Base-by-base conservation (phyloP, 2,797 vertebrate genomes). In the Pangasius krempfi region DNA sequence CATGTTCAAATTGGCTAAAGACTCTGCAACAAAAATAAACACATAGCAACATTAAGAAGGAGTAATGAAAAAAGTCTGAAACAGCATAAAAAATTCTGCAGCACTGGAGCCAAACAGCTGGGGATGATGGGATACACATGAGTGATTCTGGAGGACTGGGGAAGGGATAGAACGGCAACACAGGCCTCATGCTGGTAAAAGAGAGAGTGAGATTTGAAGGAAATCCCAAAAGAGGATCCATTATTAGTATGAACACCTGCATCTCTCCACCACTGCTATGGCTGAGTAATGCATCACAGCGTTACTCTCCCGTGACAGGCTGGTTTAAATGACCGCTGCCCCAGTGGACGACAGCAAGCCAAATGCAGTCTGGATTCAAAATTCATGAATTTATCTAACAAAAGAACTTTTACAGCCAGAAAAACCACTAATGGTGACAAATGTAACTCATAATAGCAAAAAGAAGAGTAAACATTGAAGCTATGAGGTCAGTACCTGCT, bases 151-250 rank as follows among this genome's bases (percentile, higher is more conserved):
- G 84, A 88, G 54, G 37, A 88, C 73, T 76, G 83, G 75, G 82
- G 27, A 33, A 83, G 84, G 84, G 70, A 81, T 56, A 58, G 52
- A 86, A 73, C 7, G 56, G 70, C 79, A 70, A 73, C 47, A 81
- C 79, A 33, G 86, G 87, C 52, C 87, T 85, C 64, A 78, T 82
- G 81, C 86, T 78, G 84, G 81, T 60, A 68, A 92, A 91, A 85
- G 40, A 72, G 14, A 72, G 14, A 56, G 62, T 37, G 81, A 83
- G 84, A 75, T 22, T 50, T 73, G 58, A 73, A 33, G 25, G 82
- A 82, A 89, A 14, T 87, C 89, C 90, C 87, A 75, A 54, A 81
- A 73, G 88, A 88, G 80, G 86, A 78, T 86, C 87, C 86, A 90
- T 90, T 90, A 89, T 86, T 87, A 90, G 85, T 81, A 75, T 78